These are phyloP conservation scores for Acrobasis consociella DNA, from an alignment of 2,888 invertebrate genomes.

Conservation along the genomic window DNA sequence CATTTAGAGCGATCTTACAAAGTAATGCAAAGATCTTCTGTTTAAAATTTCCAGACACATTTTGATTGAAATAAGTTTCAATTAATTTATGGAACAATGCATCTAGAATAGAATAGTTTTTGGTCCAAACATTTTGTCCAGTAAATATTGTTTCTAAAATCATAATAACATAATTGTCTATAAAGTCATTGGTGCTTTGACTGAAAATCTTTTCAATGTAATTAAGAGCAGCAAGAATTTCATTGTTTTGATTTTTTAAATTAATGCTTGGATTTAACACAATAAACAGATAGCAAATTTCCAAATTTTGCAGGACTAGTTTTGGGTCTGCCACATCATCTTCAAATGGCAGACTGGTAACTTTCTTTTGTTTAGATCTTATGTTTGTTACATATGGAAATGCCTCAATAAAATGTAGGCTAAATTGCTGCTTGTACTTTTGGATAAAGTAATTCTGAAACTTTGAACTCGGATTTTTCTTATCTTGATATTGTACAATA, in stretches of 20 bases:
- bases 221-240: slow-evolving; percentile 64
- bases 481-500: slow-evolving; percentile 57
- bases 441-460: slow-evolving; percentile 76
- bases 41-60: slow-evolving; percentile 50
- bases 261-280: slow-evolving; percentile 68
- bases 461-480: slow-evolving; percentile 59
- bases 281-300: slow-evolving; percentile 74
- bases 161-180: slow-evolving; percentile 55
- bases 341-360: slow-evolving; percentile 44
- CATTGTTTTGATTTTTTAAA: slow-evolving; percentile 57
- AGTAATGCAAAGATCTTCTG: slow-evolving; percentile 68
- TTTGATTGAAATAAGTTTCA: slow-evolving; percentile 59
- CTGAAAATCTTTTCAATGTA: slow-evolving; percentile 78
- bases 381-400: slow-evolving; percentile 83
- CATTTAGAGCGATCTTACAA: slow-evolving; percentile 71
- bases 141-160: slow-evolving; percentile 64
- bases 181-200: slow-evolving; percentile 48
- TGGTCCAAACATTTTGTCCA: slow-evolving; percentile 66
- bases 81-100: slow-evolving; percentile 65
- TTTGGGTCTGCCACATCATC: slow-evolving; percentile 65
- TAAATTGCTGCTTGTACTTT: slow-evolving; percentile 79
- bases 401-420: slow-evolving; percentile 78
- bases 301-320: slow-evolving; percentile 61
- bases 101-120: slow-evolving; percentile 55
- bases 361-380: slow-evolving; percentile 54